phyloP scores from a whole-genome alignment of 2,888 invertebrate genomes.

The Vanessa cardui region DNA sequence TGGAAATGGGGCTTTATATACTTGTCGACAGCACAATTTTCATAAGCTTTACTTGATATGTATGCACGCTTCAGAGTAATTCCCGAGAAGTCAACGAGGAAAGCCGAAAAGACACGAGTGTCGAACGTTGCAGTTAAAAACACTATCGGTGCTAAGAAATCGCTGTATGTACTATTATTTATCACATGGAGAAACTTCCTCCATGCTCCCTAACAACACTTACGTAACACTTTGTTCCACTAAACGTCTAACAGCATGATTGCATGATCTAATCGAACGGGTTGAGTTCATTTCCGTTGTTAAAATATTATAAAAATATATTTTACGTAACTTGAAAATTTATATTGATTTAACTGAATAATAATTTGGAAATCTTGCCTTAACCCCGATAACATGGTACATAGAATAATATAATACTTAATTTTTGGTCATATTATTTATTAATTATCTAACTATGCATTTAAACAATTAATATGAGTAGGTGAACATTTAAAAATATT shows the following conservation, averaged over 20 bases:
- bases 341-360: too few species aligned
- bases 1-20: conserved; percentile 6
- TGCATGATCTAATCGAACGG: conserved; percentile 17
- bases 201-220: conserved; percentile 26
- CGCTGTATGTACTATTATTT: conserved; percentile 47
- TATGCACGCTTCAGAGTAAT: conserved; percentile 66
- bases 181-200: conserved; percentile 39
- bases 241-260: conserved; percentile 29
- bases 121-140: conserved; percentile 61
- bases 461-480: too few species aligned
- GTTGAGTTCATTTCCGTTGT: not conserved
- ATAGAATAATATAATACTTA: too few species aligned
- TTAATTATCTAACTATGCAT: too few species aligned
- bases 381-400: too few species aligned
- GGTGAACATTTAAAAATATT: too few species aligned
- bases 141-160: conserved; percentile 60
- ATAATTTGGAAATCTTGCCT: too few species aligned
- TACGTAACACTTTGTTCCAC: conserved; percentile 7
- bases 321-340: too few species aligned
- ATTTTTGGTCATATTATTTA: too few species aligned
- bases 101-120: conserved; percentile 52
- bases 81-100: conserved; percentile 64
- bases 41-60: conserved; percentile 24
- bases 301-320: not conserved
- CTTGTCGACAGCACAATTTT: conserved; percentile 8